Percentiles rank a stretch among this genome's conserved stretches.
These are phyloP conservation scores for Agrochola lychnidis DNA, from an alignment of 2,888 invertebrate genomes.

Conservation along the genomic window DNA sequence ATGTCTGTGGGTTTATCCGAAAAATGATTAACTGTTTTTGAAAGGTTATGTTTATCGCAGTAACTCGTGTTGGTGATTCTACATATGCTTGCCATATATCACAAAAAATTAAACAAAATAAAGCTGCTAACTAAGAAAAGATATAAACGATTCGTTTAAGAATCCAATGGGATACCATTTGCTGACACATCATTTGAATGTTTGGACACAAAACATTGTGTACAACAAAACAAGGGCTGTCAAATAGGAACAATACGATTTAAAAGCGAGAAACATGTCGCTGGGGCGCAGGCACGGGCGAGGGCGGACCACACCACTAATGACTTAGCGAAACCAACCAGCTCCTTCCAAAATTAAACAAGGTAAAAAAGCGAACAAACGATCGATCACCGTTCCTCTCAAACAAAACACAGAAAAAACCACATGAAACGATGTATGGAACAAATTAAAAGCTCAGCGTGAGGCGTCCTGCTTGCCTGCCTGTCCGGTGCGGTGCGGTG, in stretches of 20 bases:
- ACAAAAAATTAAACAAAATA: neutral
- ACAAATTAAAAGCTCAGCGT: slow-evolving; percentile 90
- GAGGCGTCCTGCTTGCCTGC: slow-evolving; percentile 76
- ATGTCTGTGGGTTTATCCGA: slow-evolving; percentile 47
- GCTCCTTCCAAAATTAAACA: slow-evolving; percentile 89
- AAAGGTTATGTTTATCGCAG: slow-evolving; percentile 25
- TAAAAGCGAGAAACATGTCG: slow-evolving; percentile 75
- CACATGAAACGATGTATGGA: slow-evolving; percentile 88
- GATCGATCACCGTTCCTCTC: slow-evolving; percentile 87
- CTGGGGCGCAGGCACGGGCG: slow-evolving; percentile 40
- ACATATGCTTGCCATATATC: slow-evolving; percentile 14
- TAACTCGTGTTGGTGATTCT: slow-evolving; percentile 13
- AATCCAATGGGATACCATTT: slow-evolving; percentile 38
- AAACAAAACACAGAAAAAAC: slow-evolving; percentile 88
- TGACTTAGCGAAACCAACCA: slow-evolving; percentile 88
- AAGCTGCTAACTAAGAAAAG: neutral
- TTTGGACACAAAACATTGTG: slow-evolving; percentile 62
- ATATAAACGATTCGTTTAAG: slow-evolving; percentile 28
- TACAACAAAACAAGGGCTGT: slow-evolving; percentile 74
- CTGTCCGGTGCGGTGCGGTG: slow-evolving; percentile 12
- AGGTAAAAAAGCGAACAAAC: slow-evolving; percentile 88
- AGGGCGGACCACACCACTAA: slow-evolving; percentile 79
- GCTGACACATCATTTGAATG: slow-evolving; percentile 51
- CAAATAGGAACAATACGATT: slow-evolving; percentile 78
- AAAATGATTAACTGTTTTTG: slow-evolving; percentile 40